Base-by-base conservation (phyloP, 2,113 vertebrate genomes). In the Marmota flaviventris region DNA sequence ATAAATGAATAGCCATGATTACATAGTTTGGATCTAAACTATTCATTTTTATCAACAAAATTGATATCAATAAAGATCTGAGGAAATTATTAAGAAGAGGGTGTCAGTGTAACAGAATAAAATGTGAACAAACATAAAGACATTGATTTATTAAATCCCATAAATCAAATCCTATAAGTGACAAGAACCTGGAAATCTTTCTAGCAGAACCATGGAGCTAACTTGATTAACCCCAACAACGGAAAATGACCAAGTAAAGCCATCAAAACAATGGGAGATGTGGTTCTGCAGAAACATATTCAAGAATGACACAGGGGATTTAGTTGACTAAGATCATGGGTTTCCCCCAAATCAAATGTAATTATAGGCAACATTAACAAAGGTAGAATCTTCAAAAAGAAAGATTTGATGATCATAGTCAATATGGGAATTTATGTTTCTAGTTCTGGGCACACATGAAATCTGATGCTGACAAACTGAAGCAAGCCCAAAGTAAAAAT, bases 111-210 rank as follows among this genome's bases (percentile, higher is more conserved):
- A 22, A 86, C 13, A 61, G 45, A 86, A 89, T 67, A 93, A 87
- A 94, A 77, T 82, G 22, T 77, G 53, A 96, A 69, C 27, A 90
- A 78, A 90, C 37, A 89, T 17, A 32, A 5, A 77, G 67, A 78
- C 65, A 90, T 24, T 14, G 6, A 95, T 85, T 95, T 82, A 79
- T 14, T 24, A 94, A 73, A 39, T 75, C 14, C 42, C 34, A 96
- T 48, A 79, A 93, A 75, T 18, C 32, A 82, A 56, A 27, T 77
- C 24, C 56, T 92, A 61, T 51, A 78, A 91, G 82, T 63, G 72
- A 93, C 34, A 85, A 90, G 63, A 92, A 75, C 25, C 42, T 86
- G 79, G 51, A 91, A 89, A 93, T 85, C 58, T 89, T 75, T 94
- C 78, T 91, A 58, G 93, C 37, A 95, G 56, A 77, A 91, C 34